Conservation (phyloP, 2,888 invertebrate genomes). For the Drosophila conformis region DNA sequence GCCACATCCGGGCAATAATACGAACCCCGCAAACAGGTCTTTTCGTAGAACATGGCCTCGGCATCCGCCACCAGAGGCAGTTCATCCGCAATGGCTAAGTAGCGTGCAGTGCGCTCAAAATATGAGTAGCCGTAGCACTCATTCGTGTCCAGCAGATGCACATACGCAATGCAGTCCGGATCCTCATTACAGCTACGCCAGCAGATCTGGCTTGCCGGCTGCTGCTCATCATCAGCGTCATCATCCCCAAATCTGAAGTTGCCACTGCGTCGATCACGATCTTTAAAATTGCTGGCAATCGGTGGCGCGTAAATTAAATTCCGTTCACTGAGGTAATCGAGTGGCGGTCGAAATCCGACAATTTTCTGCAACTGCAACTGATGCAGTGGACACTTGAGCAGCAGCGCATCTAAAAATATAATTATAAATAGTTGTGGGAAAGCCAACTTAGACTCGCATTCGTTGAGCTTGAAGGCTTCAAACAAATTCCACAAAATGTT, state of each 20-base stretch:
- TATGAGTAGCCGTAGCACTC: slow-evolving; percentile 83
- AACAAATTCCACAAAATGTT: slow-evolving; percentile 49
- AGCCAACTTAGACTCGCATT: neutral
- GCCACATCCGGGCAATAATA: slow-evolving; percentile 22
- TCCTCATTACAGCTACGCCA: slow-evolving; percentile 82
- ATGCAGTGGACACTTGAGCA: slow-evolving; percentile 83
- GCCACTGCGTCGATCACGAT: slow-evolving; percentile 63
- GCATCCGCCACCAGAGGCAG: slow-evolving; percentile 81
- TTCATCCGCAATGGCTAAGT: slow-evolving; percentile 71
- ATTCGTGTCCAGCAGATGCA: slow-evolving; percentile 81
- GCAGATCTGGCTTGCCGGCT: slow-evolving; percentile 74
- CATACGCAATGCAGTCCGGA: slow-evolving; percentile 83
- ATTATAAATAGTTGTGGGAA: slow-evolving; percentile 7
- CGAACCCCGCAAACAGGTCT: slow-evolving; percentile 83
- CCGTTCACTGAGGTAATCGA: slow-evolving; percentile 71
- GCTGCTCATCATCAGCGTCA: slow-evolving; percentile 11
- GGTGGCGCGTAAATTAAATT: slow-evolving; percentile 78
- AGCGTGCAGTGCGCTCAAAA: slow-evolving; percentile 74
- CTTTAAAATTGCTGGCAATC: slow-evolving; percentile 68
- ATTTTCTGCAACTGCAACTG: slow-evolving; percentile 84
- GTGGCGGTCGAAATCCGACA: slow-evolving; percentile 83
- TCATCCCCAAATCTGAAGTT: slow-evolving; percentile 12
- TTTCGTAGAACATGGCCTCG: slow-evolving; percentile 84
- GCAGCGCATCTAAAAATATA: slow-evolving; percentile 69
- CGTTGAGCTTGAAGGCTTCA: slow-evolving; percentile 25